Evolutionary conservation across 1,140 invertebrate species (phyloP), one percentile per base, ranked within the genome.

Genomic region (Drosophila ficusphila): DNA sequence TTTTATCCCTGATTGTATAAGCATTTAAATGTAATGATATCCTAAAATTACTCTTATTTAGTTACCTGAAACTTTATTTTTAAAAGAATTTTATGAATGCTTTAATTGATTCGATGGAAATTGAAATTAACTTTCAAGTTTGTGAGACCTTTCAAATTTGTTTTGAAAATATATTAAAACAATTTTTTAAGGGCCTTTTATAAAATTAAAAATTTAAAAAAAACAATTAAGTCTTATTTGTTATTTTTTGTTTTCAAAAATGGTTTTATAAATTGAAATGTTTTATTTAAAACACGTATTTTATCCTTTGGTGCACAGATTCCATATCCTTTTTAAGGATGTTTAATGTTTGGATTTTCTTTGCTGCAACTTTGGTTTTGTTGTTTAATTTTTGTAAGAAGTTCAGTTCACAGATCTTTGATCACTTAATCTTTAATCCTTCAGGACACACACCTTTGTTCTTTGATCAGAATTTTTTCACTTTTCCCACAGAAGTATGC

Each of bases 391-490:
- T 11, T 25, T 11, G 11, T 4, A 6, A 8, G 2, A 2, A 1
- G 9, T 11, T 6, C 36, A 6, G 2, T 16, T 34, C 27, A 36
- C 31, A 53, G 19, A 18, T 12, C 8, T 54, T 11, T 6, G 0
- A 14, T 7, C 29, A 52, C 47, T 68, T 25, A 14, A 21, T 47
- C 33, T 53, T 29, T 5, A 8, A 47, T 72, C 69, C 69, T 72
- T 62, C 11, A 52, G 56, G 14, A 53, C 56, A 62, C 56, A 62
- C 54, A 72, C 69, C 54, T 72, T 49, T 52, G 31, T 5, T 33
- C 7, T 44, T 19, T 7, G n/a, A n/a, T n/a, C 9, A 19, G 42
- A 21, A 4, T 49, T 12, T 12, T 2, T 6, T 41, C 41, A 25
- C 61, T 36, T 46, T 21, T 27, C 19, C 27, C 29, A 3, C 3